Evolutionary conservation across 1,140 invertebrate genomes (phyloP), one percentile per base, ranked within the genome.

Genomic region (Heterodera schachtii): DNA sequence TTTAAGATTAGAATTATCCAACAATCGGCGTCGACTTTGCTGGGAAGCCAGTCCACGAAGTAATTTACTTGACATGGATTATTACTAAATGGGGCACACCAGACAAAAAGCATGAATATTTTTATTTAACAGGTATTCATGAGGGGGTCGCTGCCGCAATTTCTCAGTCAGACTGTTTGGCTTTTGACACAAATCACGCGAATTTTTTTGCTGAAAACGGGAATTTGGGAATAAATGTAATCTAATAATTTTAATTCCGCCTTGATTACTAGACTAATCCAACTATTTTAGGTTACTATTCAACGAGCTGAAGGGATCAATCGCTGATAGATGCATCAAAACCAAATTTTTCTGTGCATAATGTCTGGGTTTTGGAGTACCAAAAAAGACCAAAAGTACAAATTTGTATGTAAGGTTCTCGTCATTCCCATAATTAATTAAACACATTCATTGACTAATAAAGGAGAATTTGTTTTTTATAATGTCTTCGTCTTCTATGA

Each of bases 111-210:
- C 31, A 31, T 0, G 31, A 0, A 31, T 0, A 31, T 31, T 31
- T 31, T 31, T 31, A 31, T 31, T 52, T 52, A 6, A 52, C 11
- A 75, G 74, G 95, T 74, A 99, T 99, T 88, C 96, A 98, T 88
- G 98, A 99, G 92, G 97, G 97, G 73, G 96, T 99, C 7, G 95
- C 96, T 57, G 95, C 95, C 31, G 96, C 97, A n/a, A 99, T 99
- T 85, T 93, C 96, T 90, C 97, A 96, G 89, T 98, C 96, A 73
- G 97, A 99, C 92, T 99, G 98, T 91, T 93, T 99, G 73, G 96
- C 98, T 67, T 99, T 99, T 92, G 97, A 99, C 91, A 97, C 96
- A 46, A 95, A 95, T 77, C 96, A 98, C 90, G 98, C 97, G 79
- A 95, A 98, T 91, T 92, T 98, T 67, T 99, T 99, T 93, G 96